Evolutionary conservation across 2,888 invertebrate genomes (phyloP), one percentile per base, ranked within the genome.

Genomic region (Allygus modestus): DNA sequence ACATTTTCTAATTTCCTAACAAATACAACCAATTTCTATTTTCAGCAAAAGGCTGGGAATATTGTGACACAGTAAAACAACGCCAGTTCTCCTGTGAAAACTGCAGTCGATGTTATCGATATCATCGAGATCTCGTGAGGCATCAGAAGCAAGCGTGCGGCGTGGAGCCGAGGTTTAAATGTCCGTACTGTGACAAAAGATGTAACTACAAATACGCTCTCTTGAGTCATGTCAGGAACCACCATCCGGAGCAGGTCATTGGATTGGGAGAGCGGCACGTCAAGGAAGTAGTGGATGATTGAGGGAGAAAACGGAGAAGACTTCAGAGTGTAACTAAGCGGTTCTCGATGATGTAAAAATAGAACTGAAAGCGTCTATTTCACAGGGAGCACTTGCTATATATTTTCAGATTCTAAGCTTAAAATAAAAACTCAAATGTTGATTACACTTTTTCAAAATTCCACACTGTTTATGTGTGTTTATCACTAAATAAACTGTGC

Each of bases 91-190:
- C 65, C 23, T 84, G 83, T 77, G 54, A 77, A 26, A 84, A 37
- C 7, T 84, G 83, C 77, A 84, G 84, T 12, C 69, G 85, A 37
- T 41, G 82, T 46, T 87, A 86, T 81, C 83, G 79, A n/a, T 84
- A 85, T 65, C 33, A 31, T 46, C n/a, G 77, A 12, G 71, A 82
- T n/a, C 46, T 85, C 5, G 17, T 54, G 15, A 20, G 58, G 33
- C 85, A 84, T 69, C 81, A 26, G 90, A 90, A 86, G 87, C 87
- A 84, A 88, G 90, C 73, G 87, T 89, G 88, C 41, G 86, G 86
- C 2, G 92, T 92, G 87, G 90, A 91, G 83, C 92, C 91, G 0
- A 89, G 90, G 61, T 91, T 90, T 87, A 87, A 89, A n/a, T 92
- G 92, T 86, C 86, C 87, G 0, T 88, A 90, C 73, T 92, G 92